Percentiles rank a stretch among this genome's conserved stretches.
These are phyloP conservation scores for Pyrocoelia pectoralis DNA, from an alignment of 2,888 invertebrate species.

Conservation along the genomic window DNA sequence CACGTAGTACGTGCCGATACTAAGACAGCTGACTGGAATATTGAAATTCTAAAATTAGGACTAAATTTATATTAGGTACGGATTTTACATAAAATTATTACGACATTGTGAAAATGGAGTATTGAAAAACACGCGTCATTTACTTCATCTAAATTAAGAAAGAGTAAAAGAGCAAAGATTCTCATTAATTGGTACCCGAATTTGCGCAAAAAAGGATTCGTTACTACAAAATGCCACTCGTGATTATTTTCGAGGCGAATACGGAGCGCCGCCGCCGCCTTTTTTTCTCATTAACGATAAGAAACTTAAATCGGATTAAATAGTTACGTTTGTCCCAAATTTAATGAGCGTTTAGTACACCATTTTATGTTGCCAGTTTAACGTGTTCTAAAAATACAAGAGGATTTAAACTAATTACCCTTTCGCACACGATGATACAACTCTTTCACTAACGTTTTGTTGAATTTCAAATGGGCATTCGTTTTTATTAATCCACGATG, in stretches of 20 bases:
- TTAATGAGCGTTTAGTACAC: slow-evolving; percentile 2
- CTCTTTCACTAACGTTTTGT: no score
- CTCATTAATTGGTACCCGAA: not conserved
- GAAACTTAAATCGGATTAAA: slow-evolving; percentile 42
- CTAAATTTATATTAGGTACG: slow-evolving; percentile 26
- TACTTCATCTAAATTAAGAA: not conserved
- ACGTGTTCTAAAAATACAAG: not conserved
- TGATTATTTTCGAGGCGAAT: slow-evolving; percentile 17
- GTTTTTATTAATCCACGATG: no score
- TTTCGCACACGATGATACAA: no score
- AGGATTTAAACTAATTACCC: not conserved
- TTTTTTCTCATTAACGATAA: slow-evolving; percentile 39
- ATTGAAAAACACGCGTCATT: not conserved
- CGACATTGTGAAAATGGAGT: not conserved
- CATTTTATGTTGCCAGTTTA: slow-evolving; percentile 1
- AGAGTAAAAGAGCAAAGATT: not conserved
- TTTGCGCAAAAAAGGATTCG: slow-evolving; percentile 15
- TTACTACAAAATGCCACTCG: slow-evolving; percentile 20
- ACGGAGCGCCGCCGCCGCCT: slow-evolving; percentile 19
- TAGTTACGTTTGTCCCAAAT: slow-evolving; percentile 30
- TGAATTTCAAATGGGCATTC: no score
- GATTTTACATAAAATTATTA: slow-evolving; percentile 7
- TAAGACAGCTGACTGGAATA: slow-evolving; percentile 33
- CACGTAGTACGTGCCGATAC: slow-evolving; percentile 37
- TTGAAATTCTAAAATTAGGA: slow-evolving; percentile 33